Percentiles rank a stretch among this genome's conserved stretches.
Conservation (phyloP, 2,888 invertebrate genomes). For the Lochmaea crataegi region DNA sequence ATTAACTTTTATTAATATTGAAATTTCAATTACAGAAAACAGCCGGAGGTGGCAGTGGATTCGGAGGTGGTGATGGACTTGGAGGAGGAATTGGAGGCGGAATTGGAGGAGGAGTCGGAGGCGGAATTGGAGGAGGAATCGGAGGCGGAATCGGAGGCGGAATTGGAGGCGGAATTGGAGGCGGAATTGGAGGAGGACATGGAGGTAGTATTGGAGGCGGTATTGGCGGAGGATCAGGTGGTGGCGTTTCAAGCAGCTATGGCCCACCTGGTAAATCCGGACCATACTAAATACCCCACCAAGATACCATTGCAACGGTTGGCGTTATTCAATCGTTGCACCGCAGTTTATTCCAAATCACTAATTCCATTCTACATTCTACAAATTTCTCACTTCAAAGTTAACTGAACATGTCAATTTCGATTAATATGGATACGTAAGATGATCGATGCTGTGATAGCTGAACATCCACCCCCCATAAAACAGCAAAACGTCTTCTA, state of each 20-base stretch:
- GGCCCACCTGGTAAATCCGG: conserved; percentile 66
- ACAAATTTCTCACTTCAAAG: background rate
- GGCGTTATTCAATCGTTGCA: conserved; percentile 11
- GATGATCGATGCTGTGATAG: background rate
- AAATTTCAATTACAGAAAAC: conserved; percentile 46
- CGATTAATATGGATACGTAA: background rate
- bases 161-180: conserved; percentile 54
- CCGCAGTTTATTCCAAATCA: conserved; percentile 16
- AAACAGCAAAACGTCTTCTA: background rate
- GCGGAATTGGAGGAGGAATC: conserved; percentile 64
- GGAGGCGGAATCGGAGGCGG: conserved; percentile 63
- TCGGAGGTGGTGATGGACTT: conserved; percentile 61
- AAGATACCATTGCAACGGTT: conserved; percentile 46
- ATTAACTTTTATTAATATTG: background rate
- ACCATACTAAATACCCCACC: conserved; percentile 59
- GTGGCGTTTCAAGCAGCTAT: conserved; percentile 62
- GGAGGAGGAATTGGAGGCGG: conserved; percentile 64
- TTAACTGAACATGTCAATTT: background rate
- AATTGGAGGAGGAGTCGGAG: conserved; percentile 56
- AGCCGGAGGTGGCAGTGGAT: conserved; percentile 43
- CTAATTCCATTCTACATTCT: background rate
- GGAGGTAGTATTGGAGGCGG: conserved; percentile 61
- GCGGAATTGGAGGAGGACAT: conserved; percentile 51
- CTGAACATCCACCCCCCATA: conserved; percentile 20
- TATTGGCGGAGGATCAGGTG: conserved; percentile 57